phyloP scores from a whole-genome alignment of 2,113 vertebrate genomes.

The Columbina picui region DNA sequence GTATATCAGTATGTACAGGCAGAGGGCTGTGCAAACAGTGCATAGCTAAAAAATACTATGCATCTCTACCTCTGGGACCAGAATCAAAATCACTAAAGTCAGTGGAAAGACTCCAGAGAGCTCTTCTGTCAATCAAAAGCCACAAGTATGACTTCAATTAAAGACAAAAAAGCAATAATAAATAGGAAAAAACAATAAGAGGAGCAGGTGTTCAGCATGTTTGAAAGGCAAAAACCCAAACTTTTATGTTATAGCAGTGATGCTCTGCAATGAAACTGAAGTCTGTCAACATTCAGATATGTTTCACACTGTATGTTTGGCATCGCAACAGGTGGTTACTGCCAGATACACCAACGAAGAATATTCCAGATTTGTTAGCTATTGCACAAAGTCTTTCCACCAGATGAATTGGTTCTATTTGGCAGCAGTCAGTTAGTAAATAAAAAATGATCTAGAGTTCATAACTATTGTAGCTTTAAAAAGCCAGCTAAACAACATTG shows the following conservation, averaged over 20 bases:
- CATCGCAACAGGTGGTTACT: slow-evolving; percentile 54
- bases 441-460: slow-evolving; percentile 61
- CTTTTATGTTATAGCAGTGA: slow-evolving; percentile 53
- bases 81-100: neutral
- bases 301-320: slow-evolving; percentile 62
- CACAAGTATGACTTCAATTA: neutral
- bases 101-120: slow-evolving; percentile 7
- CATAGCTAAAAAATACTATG: neutral
- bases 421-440: slow-evolving; percentile 57
- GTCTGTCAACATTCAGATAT: slow-evolving; percentile 66
- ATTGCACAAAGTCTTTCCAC: slow-evolving; percentile 39
- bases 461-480: slow-evolving; percentile 45
- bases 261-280: slow-evolving; percentile 55
- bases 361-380: slow-evolving; percentile 59
- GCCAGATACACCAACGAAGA: slow-evolving; percentile 60
- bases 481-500: slow-evolving; percentile 50
- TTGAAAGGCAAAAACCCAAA: slow-evolving; percentile 63
- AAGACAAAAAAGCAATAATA: slow-evolving; percentile 29
- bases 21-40: neutral
- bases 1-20: neutral
- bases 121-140: neutral
- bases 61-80: neutral
- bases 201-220: slow-evolving; percentile 52
- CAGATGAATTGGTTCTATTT: slow-evolving; percentile 55
- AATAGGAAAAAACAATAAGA: slow-evolving; percentile 39